Evolutionary conservation across 1,140 invertebrate species (phyloP).

Genomic region (Bombus balteatus): DNA sequence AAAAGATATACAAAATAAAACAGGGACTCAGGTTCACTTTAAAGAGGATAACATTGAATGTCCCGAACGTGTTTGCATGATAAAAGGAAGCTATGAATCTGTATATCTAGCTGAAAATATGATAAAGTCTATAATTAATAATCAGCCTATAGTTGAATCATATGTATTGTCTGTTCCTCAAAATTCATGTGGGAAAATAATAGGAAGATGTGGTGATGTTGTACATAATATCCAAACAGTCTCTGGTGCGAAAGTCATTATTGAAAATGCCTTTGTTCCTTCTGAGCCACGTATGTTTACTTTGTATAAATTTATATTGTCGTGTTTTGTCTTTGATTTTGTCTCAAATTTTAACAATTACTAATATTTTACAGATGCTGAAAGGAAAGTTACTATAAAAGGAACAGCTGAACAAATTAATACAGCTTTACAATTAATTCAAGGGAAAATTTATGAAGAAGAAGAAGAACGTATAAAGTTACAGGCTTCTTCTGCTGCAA

Average conservation of each 20-base stretch:
- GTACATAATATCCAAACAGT: constrained; percentile 87
- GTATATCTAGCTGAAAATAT: constrained; percentile 87
- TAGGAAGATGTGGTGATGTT: constrained; percentile 87
- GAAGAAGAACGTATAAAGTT: constrained; percentile 80
- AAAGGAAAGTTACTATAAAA: constrained; percentile 83
- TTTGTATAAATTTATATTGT: not conserved
- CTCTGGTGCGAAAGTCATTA: constrained; percentile 86
- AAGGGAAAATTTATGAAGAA: constrained; percentile 85
- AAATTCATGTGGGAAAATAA: constrained; percentile 86
- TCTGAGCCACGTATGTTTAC: constrained; percentile 51
- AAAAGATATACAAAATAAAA: constrained; percentile 88
- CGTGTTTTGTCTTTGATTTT: not conserved
- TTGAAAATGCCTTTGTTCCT: constrained; percentile 66
- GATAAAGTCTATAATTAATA: constrained; percentile 88
- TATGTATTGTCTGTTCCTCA: constrained; percentile 87
- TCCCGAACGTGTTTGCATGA: constrained; percentile 84
- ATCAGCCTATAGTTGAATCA: constrained; percentile 86
- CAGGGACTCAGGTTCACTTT: constrained; percentile 88
- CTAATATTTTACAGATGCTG: constrained; percentile 72
- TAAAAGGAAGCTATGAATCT: constrained; percentile 85
- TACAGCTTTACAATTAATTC: constrained; percentile 84
- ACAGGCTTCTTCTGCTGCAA: constrained; percentile 73
- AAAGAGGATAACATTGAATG: constrained; percentile 76
- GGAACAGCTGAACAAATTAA: constrained; percentile 85
- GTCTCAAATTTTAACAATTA: constrained; percentile 16